phyloP scores from a whole-genome alignment of 2,113 vertebrate genomes.

The Sphyrna mokarran region DNA sequence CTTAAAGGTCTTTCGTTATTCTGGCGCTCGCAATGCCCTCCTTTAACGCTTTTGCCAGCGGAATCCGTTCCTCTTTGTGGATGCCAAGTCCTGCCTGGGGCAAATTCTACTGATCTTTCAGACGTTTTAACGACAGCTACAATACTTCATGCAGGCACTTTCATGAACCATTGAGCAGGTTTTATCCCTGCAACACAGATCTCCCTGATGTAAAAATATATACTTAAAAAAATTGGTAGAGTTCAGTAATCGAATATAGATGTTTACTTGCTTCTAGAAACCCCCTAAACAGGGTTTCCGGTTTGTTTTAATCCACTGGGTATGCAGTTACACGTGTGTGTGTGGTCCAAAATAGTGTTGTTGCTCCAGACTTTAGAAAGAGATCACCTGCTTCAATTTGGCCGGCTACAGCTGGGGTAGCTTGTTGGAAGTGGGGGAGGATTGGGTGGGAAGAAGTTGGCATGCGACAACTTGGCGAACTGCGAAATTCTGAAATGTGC shows the following conservation, averaged over 20 bases:
- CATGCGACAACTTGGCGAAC: not conserved
- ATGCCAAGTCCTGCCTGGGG: not conserved
- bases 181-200: not conserved
- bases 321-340: slow-evolving; percentile 10
- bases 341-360: not conserved
- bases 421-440: not conserved
- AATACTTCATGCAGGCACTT: not conserved
- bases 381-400: not conserved
- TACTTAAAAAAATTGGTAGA: not conserved
- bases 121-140: not conserved
- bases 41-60: not conserved
- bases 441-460: too few relatives aligned
- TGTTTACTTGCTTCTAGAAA: not conserved
- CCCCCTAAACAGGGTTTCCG: not conserved
- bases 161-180: not conserved
- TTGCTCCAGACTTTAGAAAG: not conserved
- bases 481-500: not conserved
- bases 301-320: not conserved
- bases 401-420: not conserved
- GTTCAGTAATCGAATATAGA: not conserved
- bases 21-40: not conserved
- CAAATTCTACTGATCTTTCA: not conserved
- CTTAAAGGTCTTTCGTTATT: not conserved
- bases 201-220: not conserved
- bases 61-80: not conserved